phyloP scores from a whole-genome alignment of 2,888 invertebrate genomes.

The Calameuta idolon region DNA sequence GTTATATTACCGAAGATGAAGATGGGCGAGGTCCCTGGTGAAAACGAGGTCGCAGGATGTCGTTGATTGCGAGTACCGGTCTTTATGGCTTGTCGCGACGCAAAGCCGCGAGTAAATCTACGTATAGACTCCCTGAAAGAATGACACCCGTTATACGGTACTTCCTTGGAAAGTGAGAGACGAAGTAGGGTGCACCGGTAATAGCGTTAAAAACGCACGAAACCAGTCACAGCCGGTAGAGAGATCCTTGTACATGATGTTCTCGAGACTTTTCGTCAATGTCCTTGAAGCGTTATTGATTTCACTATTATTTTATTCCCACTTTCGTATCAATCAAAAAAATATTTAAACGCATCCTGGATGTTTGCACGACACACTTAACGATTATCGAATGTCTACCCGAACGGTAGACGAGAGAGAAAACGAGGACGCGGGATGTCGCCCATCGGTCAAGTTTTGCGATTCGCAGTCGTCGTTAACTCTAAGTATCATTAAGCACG shows the following conservation, averaged over 20 bases:
- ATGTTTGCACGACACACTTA: neutral
- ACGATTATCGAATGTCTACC: neutral
- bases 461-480: conserved; percentile 30
- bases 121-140: neutral
- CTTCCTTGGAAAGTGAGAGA: neutral
- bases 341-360: neutral
- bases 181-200: neutral
- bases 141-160: neutral
- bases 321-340: neutral
- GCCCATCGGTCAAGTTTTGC: conserved; percentile 38
- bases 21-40: neutral
- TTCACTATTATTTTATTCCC: neutral
- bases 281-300: neutral
- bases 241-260: neutral
- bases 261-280: neutral
- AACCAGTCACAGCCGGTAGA: neutral
- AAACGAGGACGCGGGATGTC: conserved; percentile 52
- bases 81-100: conserved; percentile 1
- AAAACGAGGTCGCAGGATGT: conserved; percentile 21
- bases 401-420: conserved; percentile 26
- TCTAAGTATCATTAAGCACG: conserved; percentile 1
- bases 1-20: neutral
- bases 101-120: neutral
- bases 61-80: conserved; percentile 7
- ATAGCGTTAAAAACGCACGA: neutral